phyloP scores from a whole-genome alignment of 2,113 vertebrate genomes.

The Cepphus grylle region DNA sequence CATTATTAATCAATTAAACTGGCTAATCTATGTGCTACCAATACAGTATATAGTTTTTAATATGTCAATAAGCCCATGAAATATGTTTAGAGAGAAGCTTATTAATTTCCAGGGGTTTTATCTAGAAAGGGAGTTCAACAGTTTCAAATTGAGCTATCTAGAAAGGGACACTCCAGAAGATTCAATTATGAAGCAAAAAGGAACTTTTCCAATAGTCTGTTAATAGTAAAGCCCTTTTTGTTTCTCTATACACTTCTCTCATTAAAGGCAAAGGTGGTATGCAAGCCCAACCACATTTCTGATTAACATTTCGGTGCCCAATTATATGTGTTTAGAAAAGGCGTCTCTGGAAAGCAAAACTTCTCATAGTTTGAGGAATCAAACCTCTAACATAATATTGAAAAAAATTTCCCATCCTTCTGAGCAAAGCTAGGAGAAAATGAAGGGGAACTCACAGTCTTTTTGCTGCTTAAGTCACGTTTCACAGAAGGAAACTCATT shows the following conservation, averaged over 20 bases:
- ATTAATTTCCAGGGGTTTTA: conserved; percentile 33
- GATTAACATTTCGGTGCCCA: not conserved
- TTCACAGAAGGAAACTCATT: not conserved
- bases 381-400: not conserved
- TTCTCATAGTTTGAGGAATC: not conserved
- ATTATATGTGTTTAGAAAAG: not conserved
- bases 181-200: not conserved
- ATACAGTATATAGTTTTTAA: conserved; percentile 25
- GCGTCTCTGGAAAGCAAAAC: not conserved
- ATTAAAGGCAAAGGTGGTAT: not conserved
- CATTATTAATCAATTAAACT: conserved; percentile 62
- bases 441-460: not conserved
- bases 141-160: conserved; percentile 19
- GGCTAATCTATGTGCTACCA: conserved; percentile 11
- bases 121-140: conserved; percentile 7
- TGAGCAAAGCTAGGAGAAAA: not conserved
- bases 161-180: conserved; percentile 5
- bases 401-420: not conserved
- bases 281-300: not conserved
- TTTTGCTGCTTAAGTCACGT: not conserved
- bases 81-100: conserved; percentile 43
- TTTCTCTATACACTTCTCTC: not conserved
- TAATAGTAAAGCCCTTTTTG: not conserved
- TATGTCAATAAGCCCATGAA: conserved; percentile 29
- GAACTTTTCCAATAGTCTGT: not conserved